A percentile compares a stretch with the other conserved stretches of the same genome.
These are phyloP conservation scores for Caenorhabditis uteleia DNA, from an alignment of 2,888 invertebrate species.

Conservation along the genomic window DNA sequence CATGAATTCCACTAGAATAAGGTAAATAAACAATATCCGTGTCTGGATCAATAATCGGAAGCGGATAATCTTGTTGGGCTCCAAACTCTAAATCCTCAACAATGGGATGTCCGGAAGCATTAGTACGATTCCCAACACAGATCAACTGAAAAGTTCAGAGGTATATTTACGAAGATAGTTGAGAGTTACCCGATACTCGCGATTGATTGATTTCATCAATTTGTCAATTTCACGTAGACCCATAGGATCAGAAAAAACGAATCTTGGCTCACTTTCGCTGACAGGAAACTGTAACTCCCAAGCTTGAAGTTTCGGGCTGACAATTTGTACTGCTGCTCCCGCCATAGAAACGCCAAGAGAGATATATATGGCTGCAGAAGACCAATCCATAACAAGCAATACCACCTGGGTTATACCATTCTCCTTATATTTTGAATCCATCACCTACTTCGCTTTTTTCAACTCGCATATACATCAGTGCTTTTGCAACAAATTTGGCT, in stretches of 20 bases:
- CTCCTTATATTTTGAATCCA: background rate
- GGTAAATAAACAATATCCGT: slow-evolving; percentile 39
- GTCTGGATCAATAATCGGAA: slow-evolving; percentile 37
- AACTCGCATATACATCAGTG: slow-evolving; percentile 22
- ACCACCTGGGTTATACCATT: slow-evolving; percentile 6
- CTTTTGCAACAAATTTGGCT: slow-evolving; percentile 26
- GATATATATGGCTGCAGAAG: slow-evolving; percentile 30
- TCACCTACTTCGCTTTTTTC: slow-evolving; percentile 29
- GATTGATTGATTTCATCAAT: slow-evolving; percentile 21
- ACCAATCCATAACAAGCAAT: slow-evolving; percentile 32
- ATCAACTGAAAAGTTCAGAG: slow-evolving; percentile 14
- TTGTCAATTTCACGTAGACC: slow-evolving; percentile 30
- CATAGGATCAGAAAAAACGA: slow-evolving; percentile 38
- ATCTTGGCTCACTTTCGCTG: slow-evolving; percentile 22
- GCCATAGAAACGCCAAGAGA: slow-evolving; percentile 33
- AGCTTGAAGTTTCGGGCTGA: slow-evolving; percentile 29
- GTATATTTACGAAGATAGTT: background rate
- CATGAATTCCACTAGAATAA: slow-evolving; percentile 43
- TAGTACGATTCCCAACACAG: slow-evolving; percentile 26
- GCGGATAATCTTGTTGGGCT: slow-evolving; percentile 15
- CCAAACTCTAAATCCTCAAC: slow-evolving; percentile 22
- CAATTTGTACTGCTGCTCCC: slow-evolving; percentile 29
- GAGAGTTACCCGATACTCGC: slow-evolving; percentile 26
- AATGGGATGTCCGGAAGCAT: slow-evolving; percentile 23
- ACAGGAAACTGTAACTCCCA: slow-evolving; percentile 41